Conservation (phyloP, 2,113 vertebrate species). For the Himantopus leucocephalus region DNA sequence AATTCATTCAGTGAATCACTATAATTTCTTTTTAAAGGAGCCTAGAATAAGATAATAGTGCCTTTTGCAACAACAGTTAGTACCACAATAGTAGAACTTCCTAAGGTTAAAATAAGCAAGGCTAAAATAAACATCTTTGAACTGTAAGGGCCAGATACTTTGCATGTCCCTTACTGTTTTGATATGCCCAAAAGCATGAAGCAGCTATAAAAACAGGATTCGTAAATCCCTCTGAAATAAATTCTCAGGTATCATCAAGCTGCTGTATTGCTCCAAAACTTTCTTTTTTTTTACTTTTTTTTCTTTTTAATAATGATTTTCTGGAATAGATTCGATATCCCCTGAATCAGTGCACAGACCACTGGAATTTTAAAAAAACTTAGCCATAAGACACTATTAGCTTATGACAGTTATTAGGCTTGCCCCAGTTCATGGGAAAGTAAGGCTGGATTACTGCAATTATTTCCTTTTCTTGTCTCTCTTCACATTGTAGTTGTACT, state of each 20-base stretch:
- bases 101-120: not conserved
- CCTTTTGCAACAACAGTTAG: not conserved
- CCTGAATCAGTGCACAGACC: not conserved
- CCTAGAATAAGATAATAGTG: not conserved
- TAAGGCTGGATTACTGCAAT: not conserved
- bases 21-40: not conserved
- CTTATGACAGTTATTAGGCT: not conserved
- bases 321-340: not conserved
- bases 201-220: not conserved
- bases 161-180: not conserved
- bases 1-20: not conserved
- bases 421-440: not conserved
- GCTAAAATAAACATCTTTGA: conserved; percentile 13
- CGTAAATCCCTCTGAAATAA: not conserved
- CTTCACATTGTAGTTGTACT: not conserved
- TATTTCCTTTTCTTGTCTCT: not conserved
- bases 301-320: not conserved
- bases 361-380: not conserved
- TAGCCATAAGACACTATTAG: not conserved
- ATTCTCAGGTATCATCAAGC: not conserved
- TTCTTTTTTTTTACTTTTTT: not conserved
- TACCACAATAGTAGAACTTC: not conserved
- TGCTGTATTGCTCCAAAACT: not conserved
- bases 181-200: not conserved
- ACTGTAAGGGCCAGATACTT: not conserved